These are phyloP conservation scores for Villa cingulata DNA, from an alignment of 2,888 invertebrate species.

Conservation along the genomic window DNA sequence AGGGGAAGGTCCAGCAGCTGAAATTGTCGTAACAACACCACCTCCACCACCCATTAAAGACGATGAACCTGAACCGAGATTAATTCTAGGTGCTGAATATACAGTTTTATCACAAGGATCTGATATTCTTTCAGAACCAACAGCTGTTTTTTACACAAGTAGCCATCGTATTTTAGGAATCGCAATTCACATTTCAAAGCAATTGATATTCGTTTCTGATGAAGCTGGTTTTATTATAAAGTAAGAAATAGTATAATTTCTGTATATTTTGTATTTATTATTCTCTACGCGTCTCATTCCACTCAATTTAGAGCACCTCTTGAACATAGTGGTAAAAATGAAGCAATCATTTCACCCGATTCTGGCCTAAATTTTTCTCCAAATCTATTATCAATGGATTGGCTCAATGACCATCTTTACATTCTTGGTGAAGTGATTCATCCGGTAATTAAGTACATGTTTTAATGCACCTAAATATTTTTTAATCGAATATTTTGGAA, in stretches of 20 bases:
- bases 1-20: constrained; percentile 63
- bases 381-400: constrained; percentile 66
- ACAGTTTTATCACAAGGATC: constrained; percentile 53
- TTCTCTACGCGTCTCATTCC: constrained; percentile 17
- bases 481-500: constrained; percentile 12
- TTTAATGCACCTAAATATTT: constrained; percentile 15
- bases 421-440: constrained; percentile 60
- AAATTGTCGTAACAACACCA: constrained; percentile 51
- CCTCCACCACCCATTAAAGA: constrained; percentile 23
- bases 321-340: constrained; percentile 21
- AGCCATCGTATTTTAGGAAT: constrained; percentile 44
- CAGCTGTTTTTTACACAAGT: constrained; percentile 23
- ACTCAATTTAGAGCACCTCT: constrained; percentile 15
- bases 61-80: constrained; percentile 18
- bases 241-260: constrained; percentile 19
- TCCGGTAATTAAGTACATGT: constrained; percentile 20
- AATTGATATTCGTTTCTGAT: constrained; percentile 65
- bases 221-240: constrained; percentile 50
- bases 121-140: constrained; percentile 14
- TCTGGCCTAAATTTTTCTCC: constrained; percentile 47
- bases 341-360: constrained; percentile 42
- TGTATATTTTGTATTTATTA: no score
- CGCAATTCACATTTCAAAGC: constrained; percentile 58
- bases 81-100: constrained; percentile 56
- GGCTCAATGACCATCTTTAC: constrained; percentile 76